phyloP scores from a whole-genome alignment of 2,888 invertebrate genomes.

The Ceriagrion tenellum region DNA sequence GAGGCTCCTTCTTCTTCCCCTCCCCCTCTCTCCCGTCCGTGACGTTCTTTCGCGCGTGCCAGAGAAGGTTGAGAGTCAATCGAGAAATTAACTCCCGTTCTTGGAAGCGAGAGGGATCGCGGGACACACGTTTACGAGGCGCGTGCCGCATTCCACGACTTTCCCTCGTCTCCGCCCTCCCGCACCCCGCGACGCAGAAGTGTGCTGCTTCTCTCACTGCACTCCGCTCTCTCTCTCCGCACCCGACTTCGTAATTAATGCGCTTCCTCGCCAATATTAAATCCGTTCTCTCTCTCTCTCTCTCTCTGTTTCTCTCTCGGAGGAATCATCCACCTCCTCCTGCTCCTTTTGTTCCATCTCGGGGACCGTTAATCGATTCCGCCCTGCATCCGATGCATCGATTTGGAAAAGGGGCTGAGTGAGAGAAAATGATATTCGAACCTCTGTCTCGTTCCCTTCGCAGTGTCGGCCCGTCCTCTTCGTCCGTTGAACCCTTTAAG shows the following conservation, averaged over 20 bases:
- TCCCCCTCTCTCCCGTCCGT: too few relatives aligned
- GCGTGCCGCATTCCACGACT: too few relatives aligned
- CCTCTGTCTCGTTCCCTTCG: background rate
- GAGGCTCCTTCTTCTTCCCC: too few relatives aligned
- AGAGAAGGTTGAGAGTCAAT: too few relatives aligned
- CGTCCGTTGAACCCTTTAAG: slow-evolving; percentile 25
- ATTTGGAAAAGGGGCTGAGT: background rate
- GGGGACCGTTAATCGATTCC: background rate
- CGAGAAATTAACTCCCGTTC: too few relatives aligned
- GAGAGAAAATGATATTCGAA: background rate
- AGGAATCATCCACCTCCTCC: background rate
- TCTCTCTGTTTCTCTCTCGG: background rate
- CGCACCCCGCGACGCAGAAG: background rate
- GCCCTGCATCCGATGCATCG: background rate
- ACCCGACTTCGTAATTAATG: background rate
- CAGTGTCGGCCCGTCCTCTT: background rate
- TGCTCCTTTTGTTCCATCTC: background rate
- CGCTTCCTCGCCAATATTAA: background rate
- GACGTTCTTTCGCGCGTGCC: too few relatives aligned
- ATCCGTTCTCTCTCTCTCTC: background rate
- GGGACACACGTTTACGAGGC: too few relatives aligned
- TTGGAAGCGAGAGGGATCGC: too few relatives aligned
- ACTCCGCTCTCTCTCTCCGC: background rate
- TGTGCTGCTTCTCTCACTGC: background rate
- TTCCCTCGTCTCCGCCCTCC: background rate